phyloP scores from a whole-genome alignment of 37 sponge, comb jelly and placozoan species.

The Aplysina aerophoba region DNA sequence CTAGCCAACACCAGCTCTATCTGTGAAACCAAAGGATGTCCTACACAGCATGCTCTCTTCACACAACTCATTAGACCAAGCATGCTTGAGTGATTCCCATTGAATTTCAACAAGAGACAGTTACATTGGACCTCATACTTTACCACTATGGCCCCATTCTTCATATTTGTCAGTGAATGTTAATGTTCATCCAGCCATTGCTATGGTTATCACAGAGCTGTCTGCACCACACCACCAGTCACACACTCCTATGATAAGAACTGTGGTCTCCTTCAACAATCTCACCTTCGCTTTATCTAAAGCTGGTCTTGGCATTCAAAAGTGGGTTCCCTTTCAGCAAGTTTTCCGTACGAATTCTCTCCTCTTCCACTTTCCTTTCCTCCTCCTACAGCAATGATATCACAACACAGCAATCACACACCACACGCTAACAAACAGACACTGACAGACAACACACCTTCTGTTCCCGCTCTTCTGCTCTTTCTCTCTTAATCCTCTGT shows the following conservation, averaged over 20 bases:
- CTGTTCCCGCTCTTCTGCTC: constrained; percentile 60
- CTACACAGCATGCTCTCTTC: not conserved
- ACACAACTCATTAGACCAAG: too few relatives aligned
- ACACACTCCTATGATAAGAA: not conserved
- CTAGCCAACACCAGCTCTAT: not conserved
- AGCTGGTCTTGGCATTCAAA: constrained; percentile 56
- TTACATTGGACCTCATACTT: too few relatives aligned
- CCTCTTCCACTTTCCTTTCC: constrained; percentile 89
- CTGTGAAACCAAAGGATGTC: not conserved
- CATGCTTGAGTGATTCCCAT: too few relatives aligned
- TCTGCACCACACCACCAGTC: not conserved
- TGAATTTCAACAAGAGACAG: too few relatives aligned
- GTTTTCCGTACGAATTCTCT: constrained; percentile 91
- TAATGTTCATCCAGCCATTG: not conserved
- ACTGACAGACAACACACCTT: not conserved
- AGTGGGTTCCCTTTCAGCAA: constrained; percentile 92
- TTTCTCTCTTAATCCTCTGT: constrained; percentile 89
- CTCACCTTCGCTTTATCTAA: constrained; percentile 80
- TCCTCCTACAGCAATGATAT: constrained; percentile 60
- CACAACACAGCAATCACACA: not conserved
- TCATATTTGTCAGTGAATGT: not conserved
- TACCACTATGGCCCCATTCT: too few relatives aligned
- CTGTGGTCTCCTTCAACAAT: not conserved
- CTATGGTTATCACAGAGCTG: not conserved
- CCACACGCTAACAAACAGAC: not conserved